Evolutionary conservation across 2,888 invertebrate genomes (phyloP).

Genomic region (Drosophila prostipennis): DNA sequence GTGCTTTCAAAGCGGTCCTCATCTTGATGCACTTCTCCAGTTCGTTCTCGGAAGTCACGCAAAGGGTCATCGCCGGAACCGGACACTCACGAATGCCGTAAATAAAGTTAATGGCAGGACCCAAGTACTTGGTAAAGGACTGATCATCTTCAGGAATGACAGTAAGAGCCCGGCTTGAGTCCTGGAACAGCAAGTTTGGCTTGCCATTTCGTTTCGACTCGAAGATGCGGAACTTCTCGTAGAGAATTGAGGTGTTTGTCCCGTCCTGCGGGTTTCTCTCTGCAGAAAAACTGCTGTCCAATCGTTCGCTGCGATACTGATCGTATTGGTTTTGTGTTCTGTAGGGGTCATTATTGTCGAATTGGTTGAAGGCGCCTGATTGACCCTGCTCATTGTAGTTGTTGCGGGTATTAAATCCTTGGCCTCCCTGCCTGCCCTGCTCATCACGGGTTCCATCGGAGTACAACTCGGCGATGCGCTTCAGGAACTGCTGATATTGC

Average conservation of each 20-base stretch:
- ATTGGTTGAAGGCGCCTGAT: conserved; percentile 54
- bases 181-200: conserved; percentile 93
- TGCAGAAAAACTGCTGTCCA: conserved; percentile 81
- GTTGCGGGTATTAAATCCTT: conserved; percentile 55
- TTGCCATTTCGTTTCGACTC: conserved; percentile 89
- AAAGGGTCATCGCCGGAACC: conserved; percentile 92
- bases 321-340: conserved; percentile 62
- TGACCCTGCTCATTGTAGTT: conserved; percentile 67
- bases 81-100: conserved; percentile 92
- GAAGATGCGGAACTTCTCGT: conserved; percentile 90
- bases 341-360: conserved; percentile 49
- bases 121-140: conserved; percentile 90
- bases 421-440: conserved; percentile 53
- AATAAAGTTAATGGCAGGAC: conserved; percentile 88
- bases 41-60: conserved; percentile 96
- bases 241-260: conserved; percentile 71
- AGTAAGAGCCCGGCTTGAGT: conserved; percentile 88
- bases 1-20: conserved; percentile 94
- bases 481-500: conserved; percentile 88
- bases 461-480: conserved; percentile 87
- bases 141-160: conserved; percentile 90
- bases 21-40: conserved; percentile 96
- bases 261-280: conserved; percentile 70
- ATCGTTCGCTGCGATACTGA: conserved; percentile 73
- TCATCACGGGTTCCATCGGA: conserved; percentile 71